Evolutionary conservation across 2,888 invertebrate genomes (phyloP).

Genomic region (Ernsta delagoae): DNA sequence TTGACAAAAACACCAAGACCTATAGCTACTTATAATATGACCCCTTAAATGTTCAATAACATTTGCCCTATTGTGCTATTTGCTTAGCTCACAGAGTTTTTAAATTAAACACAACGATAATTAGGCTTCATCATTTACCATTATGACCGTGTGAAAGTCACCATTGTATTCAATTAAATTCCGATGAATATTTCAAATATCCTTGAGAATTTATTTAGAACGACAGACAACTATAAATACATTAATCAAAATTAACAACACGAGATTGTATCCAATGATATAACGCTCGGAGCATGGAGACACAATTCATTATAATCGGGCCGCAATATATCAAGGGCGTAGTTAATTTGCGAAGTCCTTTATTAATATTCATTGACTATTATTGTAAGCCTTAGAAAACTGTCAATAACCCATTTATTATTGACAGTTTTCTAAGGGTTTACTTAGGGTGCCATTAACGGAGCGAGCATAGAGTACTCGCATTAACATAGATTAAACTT

Average conservation of each 20-base stretch:
- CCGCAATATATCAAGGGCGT: constrained; percentile 13
- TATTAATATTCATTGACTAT: constrained; percentile 32
- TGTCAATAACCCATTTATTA: constrained; percentile 2
- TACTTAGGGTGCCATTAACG: neutral
- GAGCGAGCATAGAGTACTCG: no score
- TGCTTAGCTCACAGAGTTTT: no score
- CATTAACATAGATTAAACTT: no score
- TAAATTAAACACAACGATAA: no score
- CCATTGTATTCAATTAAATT: no score
- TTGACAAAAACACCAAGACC: no score
- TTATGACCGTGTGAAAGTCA: no score
- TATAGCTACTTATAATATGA: no score
- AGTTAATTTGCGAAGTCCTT: constrained; percentile 27
- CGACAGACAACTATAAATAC: neutral
- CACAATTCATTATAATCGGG: constrained; percentile 16
- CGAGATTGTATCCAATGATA: constrained; percentile 21
- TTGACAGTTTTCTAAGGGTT: constrained; percentile 27
- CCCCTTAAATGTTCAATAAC: no score
- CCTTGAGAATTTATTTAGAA: neutral
- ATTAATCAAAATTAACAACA: constrained; percentile 5
- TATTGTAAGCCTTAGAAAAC: constrained; percentile 13
- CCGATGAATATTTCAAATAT: no score
- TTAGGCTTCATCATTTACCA: no score
- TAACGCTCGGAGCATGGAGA: neutral
- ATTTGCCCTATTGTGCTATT: no score